Evolutionary conservation across 2,797 vertebrate genomes (phyloP), one percentile per base, ranked within the genome.

Genomic region (Emys orbicularis): DNA sequence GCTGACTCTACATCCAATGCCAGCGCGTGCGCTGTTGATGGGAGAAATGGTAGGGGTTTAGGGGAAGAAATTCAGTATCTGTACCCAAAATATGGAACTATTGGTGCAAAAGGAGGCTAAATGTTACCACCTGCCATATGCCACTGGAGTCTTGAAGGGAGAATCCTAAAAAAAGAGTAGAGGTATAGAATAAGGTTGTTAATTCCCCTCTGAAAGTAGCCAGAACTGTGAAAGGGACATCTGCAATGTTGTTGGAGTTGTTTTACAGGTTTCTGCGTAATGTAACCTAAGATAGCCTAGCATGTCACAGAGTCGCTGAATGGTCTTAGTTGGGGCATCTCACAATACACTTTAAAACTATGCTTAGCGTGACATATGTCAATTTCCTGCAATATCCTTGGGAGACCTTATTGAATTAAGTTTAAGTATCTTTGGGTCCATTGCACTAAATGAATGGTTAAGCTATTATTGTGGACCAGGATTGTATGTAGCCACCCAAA

Each of bases 11-110:
- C 52, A 83, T 84, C 80, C 83, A 37, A 59, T 57, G 81, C 54
- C 84, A 89, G 86, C 11, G 9, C 54, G 11, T 44, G 83, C 83
- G 34, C 0, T 81, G 29, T 8, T 72, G 85, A 31, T 77, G 83
- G 92, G 89, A 85, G n/a, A 11, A 44, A 86, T 65, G 41, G 90
- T 95, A 95, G 86, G 86, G 23, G 6, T 47, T 93, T 79, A 68
- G 16, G n/a, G 61, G 18, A n/a, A 68, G 61, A 68, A 37, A 37
- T n/a, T 21, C 61, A 37, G 61, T 37, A 18, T 10, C 61, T 21
- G 16, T 37, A 68, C 18, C 15, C n/a, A 37, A 68, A 68, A 68
- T 68, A 68, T 68, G 61, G 61, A 68, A 37, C 61, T 68, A 21
- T 18, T 37, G 34, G 61, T 68, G 9, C 34, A 68, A 68, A 65